Conservation (phyloP, 2,888 invertebrate species). For the Drosophila rubida region DNA sequence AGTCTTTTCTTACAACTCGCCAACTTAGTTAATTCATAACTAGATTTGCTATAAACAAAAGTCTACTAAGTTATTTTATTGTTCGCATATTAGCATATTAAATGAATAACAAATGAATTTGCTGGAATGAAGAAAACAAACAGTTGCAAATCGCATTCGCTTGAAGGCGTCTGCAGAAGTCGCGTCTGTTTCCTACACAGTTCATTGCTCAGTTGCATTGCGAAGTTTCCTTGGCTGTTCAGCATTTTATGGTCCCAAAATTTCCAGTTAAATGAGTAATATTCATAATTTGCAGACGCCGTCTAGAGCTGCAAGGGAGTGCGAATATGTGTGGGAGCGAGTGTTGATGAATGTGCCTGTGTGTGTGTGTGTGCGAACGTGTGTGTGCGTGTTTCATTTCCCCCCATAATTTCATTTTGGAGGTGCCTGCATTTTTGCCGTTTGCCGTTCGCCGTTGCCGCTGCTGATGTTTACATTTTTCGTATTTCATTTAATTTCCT, state of each 20-base stretch:
- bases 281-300: constrained; percentile 32
- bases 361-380: neutral
- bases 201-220: neutral
- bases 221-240: neutral
- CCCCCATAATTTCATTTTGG: constrained; percentile 13
- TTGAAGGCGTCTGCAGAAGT: too few relatives aligned
- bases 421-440: constrained; percentile 38
- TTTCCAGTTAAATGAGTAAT: constrained; percentile 37
- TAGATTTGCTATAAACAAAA: too few relatives aligned
- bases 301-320: constrained; percentile 2
- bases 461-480: constrained; percentile 60
- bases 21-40: too few relatives aligned
- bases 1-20: too few relatives aligned
- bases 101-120: too few relatives aligned
- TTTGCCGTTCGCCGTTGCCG: neutral
- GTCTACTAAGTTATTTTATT: too few relatives aligned
- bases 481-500: constrained; percentile 75
- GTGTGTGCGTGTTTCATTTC: constrained; percentile 42
- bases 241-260: neutral
- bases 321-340: constrained; percentile 5
- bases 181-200: too few relatives aligned
- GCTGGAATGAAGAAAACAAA: too few relatives aligned
- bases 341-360: constrained; percentile 1
- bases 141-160: too few relatives aligned
- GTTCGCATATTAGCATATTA: too few relatives aligned